Evolutionary conservation across 2,113 vertebrate species (phyloP).

Genomic region (Phaethon lepturus): DNA sequence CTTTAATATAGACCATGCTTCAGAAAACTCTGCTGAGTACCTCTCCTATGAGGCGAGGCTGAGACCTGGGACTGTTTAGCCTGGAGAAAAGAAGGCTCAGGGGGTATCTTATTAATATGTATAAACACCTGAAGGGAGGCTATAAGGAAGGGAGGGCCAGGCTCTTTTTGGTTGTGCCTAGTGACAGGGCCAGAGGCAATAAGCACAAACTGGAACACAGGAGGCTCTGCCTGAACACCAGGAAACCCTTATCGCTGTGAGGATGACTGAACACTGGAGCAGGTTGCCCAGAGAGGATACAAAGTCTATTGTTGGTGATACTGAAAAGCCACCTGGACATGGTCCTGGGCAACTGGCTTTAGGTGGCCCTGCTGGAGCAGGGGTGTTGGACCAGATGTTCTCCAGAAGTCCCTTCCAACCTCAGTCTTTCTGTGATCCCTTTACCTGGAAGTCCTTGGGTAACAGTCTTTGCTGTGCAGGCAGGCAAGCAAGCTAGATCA

Average conservation of each 20-base stretch:
- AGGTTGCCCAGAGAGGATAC: not conserved
- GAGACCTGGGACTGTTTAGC: fast-evolving
- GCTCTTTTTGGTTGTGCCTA: not conserved
- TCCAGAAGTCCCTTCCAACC: not conserved
- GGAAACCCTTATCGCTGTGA: fast-evolving
- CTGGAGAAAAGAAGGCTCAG: not conserved
- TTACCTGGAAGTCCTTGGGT: not conserved
- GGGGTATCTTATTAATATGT: fast-evolving
- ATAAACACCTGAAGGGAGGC: not conserved
- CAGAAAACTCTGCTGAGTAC: not conserved
- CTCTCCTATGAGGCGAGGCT: fast-evolving
- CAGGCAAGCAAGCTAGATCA: not conserved
- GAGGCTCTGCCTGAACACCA: not conserved
- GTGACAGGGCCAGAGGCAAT: not conserved
- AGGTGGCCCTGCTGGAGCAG: not conserved
- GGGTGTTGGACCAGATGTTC: not conserved
- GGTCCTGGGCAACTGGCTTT: not conserved
- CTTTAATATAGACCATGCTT: fast-evolving
- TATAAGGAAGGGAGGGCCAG: not conserved
- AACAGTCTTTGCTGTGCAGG: not conserved
- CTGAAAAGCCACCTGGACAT: fast-evolving
- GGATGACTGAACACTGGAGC: not conserved
- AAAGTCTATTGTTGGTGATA: not conserved
- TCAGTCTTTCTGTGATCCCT: not conserved
- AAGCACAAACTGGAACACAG: not conserved